Evolutionary conservation across 1,140 invertebrate genomes (phyloP).

Genomic region (Arion vulgaris): DNA sequence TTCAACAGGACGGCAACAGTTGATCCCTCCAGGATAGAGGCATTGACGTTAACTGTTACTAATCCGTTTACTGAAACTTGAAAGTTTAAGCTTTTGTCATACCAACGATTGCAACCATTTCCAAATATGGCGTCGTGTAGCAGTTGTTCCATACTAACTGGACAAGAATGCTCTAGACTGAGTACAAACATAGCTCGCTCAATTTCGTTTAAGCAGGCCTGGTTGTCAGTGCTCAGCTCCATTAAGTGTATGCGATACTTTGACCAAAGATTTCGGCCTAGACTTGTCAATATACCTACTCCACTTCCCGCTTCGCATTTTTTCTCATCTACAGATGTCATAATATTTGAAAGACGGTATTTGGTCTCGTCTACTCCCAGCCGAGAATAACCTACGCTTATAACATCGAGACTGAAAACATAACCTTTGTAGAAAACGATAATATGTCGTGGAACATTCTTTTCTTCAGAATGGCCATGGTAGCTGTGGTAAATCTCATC

Average conservation of each 20-base stretch:
- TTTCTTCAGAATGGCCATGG: neutral
- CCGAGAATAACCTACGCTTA: neutral
- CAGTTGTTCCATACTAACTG: neutral
- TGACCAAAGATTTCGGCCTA: constrained; percentile 3
- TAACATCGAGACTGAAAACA: constrained; percentile 12
- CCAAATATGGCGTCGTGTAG: constrained; percentile 22
- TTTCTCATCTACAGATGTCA: neutral
- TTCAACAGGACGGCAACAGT: constrained; percentile 10
- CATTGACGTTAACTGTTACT: constrained; percentile 23
- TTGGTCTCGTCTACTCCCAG: neutral
- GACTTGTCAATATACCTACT: constrained; percentile 3
- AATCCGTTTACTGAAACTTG: constrained; percentile 21
- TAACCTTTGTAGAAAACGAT: constrained; percentile 28
- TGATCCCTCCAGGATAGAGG: constrained; percentile 9
- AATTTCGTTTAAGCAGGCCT: neutral
- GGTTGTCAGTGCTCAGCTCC: neutral
- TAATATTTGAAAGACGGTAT: neutral
- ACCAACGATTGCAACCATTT: constrained; percentile 39
- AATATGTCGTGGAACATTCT: constrained; percentile 8
- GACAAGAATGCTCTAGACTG: constrained; percentile 5
- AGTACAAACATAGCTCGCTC: constrained; percentile 28
- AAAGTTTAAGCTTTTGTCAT: constrained; percentile 35
- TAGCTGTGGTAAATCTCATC: constrained; percentile 1
- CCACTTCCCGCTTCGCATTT: neutral
- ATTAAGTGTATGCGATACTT: neutral